Conservation (phyloP, 2,113 vertebrate genomes). For the Pagrus major region DNA sequence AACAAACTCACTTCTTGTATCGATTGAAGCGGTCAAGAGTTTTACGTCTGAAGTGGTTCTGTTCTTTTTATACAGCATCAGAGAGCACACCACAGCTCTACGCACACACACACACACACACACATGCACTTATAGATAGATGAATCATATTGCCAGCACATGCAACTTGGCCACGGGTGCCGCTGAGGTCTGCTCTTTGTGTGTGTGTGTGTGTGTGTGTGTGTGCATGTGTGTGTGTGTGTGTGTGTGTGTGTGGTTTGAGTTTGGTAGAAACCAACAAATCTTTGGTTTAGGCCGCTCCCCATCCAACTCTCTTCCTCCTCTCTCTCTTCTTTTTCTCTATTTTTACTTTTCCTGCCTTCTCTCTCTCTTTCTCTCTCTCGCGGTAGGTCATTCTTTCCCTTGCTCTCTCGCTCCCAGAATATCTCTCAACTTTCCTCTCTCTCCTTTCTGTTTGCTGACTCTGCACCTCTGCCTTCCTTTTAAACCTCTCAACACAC, state of each 20-base stretch:
- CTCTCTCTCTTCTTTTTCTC: slow-evolving; percentile 20
- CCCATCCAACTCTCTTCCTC: slow-evolving; percentile 6
- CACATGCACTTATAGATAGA: slow-evolving; percentile 28
- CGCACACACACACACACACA: slow-evolving; percentile 14
- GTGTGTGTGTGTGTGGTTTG: slow-evolving; percentile 34
- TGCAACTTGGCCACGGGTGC: slow-evolving; percentile 45
- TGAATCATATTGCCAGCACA: slow-evolving; percentile 66
- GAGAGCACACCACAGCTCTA: slow-evolving; percentile 28
- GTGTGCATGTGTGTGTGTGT: slow-evolving; percentile 18
- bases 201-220: slow-evolving; percentile 28
- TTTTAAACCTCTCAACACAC: slow-evolving; percentile 59
- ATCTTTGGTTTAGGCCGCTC: slow-evolving; percentile 41
- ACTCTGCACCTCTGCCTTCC: slow-evolving; percentile 62
- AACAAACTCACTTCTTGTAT: slow-evolving; percentile 36
- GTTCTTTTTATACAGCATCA: slow-evolving; percentile 65
- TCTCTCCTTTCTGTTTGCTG: slow-evolving; percentile 66
- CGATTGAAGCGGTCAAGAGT: slow-evolving; percentile 28
- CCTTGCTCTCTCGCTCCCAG: slow-evolving; percentile 13
- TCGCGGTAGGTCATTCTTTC: slow-evolving; percentile 16
- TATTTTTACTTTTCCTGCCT: slow-evolving; percentile 37
- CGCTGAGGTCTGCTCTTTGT: slow-evolving; percentile 53
- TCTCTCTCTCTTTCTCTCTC: slow-evolving; percentile 13
- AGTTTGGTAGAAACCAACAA: slow-evolving; percentile 55
- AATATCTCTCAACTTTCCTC: slow-evolving; percentile 58
- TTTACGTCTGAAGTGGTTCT: slow-evolving; percentile 63